A percentile compares a stretch with the other conserved stretches of the same genome.
phyloP scores from a whole-genome alignment of 2,888 invertebrate species.

The Tachina lurida region DNA sequence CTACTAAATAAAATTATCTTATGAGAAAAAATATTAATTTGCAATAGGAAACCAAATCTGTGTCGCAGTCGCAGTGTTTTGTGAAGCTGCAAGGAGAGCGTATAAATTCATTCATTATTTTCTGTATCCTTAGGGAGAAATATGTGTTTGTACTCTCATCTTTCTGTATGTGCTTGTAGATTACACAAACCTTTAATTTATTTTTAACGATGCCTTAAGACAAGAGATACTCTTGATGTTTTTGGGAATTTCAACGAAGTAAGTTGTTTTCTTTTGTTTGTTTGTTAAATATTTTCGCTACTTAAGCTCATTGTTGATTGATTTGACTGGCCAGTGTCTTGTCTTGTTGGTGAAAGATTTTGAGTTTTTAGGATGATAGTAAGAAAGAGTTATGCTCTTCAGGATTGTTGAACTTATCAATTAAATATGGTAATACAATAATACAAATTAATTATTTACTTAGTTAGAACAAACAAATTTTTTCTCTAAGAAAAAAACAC shows the following conservation, averaged over 20 bases:
- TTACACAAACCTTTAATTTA: conserved; percentile 54
- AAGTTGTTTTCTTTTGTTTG: background rate
- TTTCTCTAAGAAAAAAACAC: too few species aligned
- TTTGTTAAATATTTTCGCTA: conserved; percentile 10
- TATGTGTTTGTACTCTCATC: background rate
- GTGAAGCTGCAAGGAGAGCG: background rate
- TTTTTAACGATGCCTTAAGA: conserved; percentile 41
- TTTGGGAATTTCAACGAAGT: background rate
- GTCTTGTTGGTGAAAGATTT: background rate
- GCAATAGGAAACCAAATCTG: background rate
- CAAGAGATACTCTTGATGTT: background rate
- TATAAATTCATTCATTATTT: conserved; percentile 25
- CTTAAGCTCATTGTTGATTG: conserved; percentile 49
- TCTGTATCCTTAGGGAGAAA: conserved; percentile 50
- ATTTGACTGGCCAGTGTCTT: conserved; percentile 19
- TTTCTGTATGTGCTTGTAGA: conserved; percentile 6
- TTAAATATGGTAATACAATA: conserved; percentile 44
- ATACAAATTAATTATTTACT: background rate
- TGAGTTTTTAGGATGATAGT: background rate
- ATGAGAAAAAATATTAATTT: background rate
- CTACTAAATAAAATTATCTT: background rate
- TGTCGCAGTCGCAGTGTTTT: background rate
- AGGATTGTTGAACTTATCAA: conserved; percentile 57
- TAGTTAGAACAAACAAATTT: too few species aligned
- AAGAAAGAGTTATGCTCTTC: conserved; percentile 20